Evolutionary conservation across 2,797 vertebrate genomes (phyloP), one percentile per base, ranked within the genome.

Genomic region (Cuniculus paca): DNA sequence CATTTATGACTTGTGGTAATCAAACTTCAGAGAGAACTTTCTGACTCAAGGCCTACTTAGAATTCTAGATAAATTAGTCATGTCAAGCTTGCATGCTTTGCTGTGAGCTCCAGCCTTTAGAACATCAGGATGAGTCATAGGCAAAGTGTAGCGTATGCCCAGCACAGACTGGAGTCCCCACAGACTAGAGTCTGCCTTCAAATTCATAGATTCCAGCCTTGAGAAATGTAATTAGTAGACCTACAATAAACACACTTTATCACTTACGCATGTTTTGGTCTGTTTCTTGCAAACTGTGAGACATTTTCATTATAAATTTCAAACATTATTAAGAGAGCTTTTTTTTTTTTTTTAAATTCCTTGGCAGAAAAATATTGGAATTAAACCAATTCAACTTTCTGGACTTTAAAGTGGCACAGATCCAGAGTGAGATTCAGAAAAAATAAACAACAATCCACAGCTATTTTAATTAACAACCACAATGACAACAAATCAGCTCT

Each of bases 271-370:
- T 90, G 14, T 97, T 97, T 97, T 56, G 16, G 86, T 90, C 78
- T 94, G 39, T 96, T 96, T 95, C 58, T 50, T 94, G n/a, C 42
- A 97, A 97, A 95, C 82, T 83, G 86, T 91, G 85, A 97, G 86
- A 75, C n/a, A 58, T 6, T 7, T 91, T 82, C 42, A 89, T 94
- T 83, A 94, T 94, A 97, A 96, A 91, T 54, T 58, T 97, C 90
- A 97, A 91, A 80, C 60, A 94, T 97, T 97, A 97, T 96, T 97
- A 92, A 95, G 96, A 72, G 28, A 91, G 36, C 65, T 96, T 89
- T 34, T 83, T 95, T 90, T 95, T 90, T 74, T 50, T 80, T 56
- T 92, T 58, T 83, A 52, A 79, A 65, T 39, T 83, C 12, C 22
- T 97, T 97, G 92, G 78, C 82, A 95, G n/a, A 89, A 86, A 86